phyloP scores from a whole-genome alignment of 2,888 invertebrate genomes.

The Gerosis bhagava region DNA sequence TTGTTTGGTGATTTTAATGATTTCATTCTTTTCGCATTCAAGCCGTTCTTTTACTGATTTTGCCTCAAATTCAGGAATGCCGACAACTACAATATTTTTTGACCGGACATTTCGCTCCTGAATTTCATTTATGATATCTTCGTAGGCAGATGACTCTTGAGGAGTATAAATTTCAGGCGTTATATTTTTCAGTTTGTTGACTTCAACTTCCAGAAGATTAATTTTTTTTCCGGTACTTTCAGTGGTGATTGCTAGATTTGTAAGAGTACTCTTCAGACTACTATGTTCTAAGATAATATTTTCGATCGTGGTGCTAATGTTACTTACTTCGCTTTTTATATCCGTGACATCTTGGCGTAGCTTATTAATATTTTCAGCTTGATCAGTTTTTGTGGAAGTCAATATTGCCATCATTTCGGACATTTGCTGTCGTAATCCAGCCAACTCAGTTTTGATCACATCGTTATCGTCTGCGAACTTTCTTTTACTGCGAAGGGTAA shows the following conservation, averaged over 20 bases:
- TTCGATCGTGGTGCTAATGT: slow-evolving; percentile 18
- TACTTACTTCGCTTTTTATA: slow-evolving; percentile 21
- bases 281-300: slow-evolving; percentile 12
- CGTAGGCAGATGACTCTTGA: not conserved
- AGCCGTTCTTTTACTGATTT: too few relatives aligned
- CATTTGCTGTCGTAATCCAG: slow-evolving; percentile 24
- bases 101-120: slow-evolving; percentile 10
- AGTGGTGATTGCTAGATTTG: slow-evolving; percentile 1
- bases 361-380: slow-evolving; percentile 17
- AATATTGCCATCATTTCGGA: slow-evolving; percentile 20
- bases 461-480: slow-evolving; percentile 4
- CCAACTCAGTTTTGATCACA: slow-evolving; percentile 14
- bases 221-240: slow-evolving; percentile 17
- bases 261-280: slow-evolving; percentile 16
- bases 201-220: slow-evolving; percentile 9
- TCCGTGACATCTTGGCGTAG: slow-evolving; percentile 14
- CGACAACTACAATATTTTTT: too few relatives aligned
- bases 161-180: not conserved
- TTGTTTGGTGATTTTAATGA: too few relatives aligned
- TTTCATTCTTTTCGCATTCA: too few relatives aligned
- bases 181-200: slow-evolving; percentile 9
- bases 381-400: slow-evolving; percentile 8
- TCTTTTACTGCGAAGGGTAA: slow-evolving; percentile 14
- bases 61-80: too few relatives aligned
- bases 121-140: slow-evolving; percentile 18